These are phyloP conservation scores for Carcina quercana DNA, from an alignment of 2,888 invertebrate genomes.

Conservation along the genomic window DNA sequence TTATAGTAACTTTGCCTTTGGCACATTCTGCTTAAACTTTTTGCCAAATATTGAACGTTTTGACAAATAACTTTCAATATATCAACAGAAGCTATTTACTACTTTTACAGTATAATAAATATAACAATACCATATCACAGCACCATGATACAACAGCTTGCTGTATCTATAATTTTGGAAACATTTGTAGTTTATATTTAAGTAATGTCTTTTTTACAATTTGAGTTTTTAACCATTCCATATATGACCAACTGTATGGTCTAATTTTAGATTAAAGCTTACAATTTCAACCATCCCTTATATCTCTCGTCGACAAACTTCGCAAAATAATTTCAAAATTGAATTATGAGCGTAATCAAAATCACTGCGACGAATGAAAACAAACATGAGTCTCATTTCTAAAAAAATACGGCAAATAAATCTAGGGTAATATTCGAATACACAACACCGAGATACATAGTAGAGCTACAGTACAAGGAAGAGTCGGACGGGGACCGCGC, in stretches of 20 bases:
- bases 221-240: too few species aligned
- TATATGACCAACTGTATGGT: slow-evolving; percentile 44
- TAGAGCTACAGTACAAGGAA: slow-evolving; percentile 43
- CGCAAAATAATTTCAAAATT: too few species aligned
- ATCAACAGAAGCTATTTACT: slow-evolving; percentile 26
- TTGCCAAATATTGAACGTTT: slow-evolving; percentile 21
- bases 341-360: slow-evolving; percentile 17
- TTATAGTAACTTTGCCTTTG: too few species aligned
- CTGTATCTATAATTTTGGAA: slow-evolving; percentile 38
- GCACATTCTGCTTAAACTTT: slow-evolving; percentile 22
- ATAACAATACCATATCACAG: slow-evolving; percentile 58
- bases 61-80: slow-evolving; percentile 13
- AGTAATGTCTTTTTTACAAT: too few species aligned
- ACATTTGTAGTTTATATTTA: too few species aligned
- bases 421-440: slow-evolving; percentile 30
- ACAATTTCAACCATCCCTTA: slow-evolving; percentile 23
- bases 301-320: too few species aligned
- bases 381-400: too few species aligned
- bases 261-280: slow-evolving; percentile 57
- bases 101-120: slow-evolving; percentile 28
- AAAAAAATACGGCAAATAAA: slow-evolving; percentile 41
- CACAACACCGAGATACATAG: slow-evolving; percentile 48
- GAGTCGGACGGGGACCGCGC: slow-evolving; percentile 41
- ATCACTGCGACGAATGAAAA: too few species aligned
- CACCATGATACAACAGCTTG: slow-evolving; percentile 43